phyloP scores from a whole-genome alignment of 2,888 invertebrate species.

The Limnephilus auricula region DNA sequence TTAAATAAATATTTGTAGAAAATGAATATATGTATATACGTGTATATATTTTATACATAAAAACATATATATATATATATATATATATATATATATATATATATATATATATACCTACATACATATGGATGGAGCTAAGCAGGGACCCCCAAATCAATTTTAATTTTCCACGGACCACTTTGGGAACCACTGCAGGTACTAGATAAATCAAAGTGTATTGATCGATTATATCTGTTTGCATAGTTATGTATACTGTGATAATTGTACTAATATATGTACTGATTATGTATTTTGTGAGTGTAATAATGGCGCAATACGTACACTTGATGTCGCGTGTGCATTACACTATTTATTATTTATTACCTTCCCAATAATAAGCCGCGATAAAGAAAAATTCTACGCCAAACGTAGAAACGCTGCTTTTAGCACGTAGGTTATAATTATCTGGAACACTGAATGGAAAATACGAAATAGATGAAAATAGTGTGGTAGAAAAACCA shows the following conservation, averaged over 20 bases:
- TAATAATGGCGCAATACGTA: background rate
- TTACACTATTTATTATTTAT: background rate
- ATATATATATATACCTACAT: too few species aligned
- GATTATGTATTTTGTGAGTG: background rate
- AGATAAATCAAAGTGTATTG: background rate
- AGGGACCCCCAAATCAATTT: too few species aligned
- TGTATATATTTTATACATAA: too few species aligned
- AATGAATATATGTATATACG: too few species aligned
- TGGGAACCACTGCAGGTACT: too few species aligned
- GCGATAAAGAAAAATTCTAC: background rate
- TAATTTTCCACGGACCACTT: too few species aligned
- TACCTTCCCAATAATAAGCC: background rate
- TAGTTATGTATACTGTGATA: background rate
- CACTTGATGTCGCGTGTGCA: background rate
- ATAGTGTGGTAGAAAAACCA: background rate
- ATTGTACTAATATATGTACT: background rate
- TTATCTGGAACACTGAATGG: background rate
- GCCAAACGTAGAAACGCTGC: background rate
- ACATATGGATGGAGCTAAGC: too few species aligned
- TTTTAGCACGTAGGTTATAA: background rate
- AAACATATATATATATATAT: too few species aligned
- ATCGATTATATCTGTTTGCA: background rate
- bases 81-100: too few species aligned
- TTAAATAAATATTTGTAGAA: too few species aligned
- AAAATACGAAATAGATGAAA: background rate